Base-by-base conservation (phyloP, 2,113 vertebrate genomes). In the Origma solitaria region DNA sequence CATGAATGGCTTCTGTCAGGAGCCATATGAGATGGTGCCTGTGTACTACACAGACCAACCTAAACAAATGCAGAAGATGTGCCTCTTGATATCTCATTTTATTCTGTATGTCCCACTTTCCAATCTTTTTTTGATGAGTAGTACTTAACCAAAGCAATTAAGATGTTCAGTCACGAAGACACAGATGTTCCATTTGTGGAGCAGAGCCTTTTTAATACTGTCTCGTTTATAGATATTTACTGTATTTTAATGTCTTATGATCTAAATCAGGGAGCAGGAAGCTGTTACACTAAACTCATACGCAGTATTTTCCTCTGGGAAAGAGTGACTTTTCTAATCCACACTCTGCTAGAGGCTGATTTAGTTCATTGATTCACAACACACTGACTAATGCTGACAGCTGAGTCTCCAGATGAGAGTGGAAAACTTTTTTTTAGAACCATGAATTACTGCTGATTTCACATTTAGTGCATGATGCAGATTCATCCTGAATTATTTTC, bases 61-160 rank as follows among this genome's bases (percentile, higher is more conserved):
- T 71, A 45, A 94, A 73, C 17, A 23, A 89, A 53, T 72, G 42
- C 47, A 60, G 81, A 70, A n/a, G 35, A 56, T 53, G 30, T 40
- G 19, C 40, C 51, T 79, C 88, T 57, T 62, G 50, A 54, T 73
- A 66, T 5, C 78, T 88, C 33, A 11, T 94, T 83, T 92, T 79
- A 86, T 85, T 97, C 88, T 96, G 19, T 71, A 51, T 95, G 71
- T 80, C 56, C 42, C 60, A 45, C 87, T 96, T 95, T 86, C 71
- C 69, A 85, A 23, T 95, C 62, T 93, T 96, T 92, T 90, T 95
- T 72, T 93, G 83, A 95, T 92, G 73, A 93, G 61, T 45, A 86
- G 42, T 92, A 97, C 97, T 97, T 97, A 98, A 95, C 76, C 50
- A 90, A 91, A 94, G 66, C 86, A 97, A 94, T 97, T 96, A 96